phyloP scores from a whole-genome alignment of 2,888 invertebrate species.

The Brachyptera risi region DNA sequence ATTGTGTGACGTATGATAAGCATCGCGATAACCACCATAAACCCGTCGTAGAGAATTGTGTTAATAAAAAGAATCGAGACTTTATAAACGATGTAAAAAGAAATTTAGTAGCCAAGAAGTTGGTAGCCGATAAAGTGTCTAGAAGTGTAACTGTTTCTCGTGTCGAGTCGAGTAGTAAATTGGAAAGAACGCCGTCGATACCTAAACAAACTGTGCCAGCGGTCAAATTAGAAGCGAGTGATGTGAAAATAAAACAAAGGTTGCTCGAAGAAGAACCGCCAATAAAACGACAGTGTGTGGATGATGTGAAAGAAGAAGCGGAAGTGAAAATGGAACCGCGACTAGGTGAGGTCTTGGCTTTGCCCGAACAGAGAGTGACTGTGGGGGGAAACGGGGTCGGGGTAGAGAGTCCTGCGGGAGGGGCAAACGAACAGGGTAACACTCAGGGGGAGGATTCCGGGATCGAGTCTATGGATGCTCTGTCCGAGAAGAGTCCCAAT shows the following conservation, averaged over 20 bases:
- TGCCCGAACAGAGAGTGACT: background rate
- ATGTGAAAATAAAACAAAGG: conserved; percentile 57
- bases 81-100: background rate
- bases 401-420: conserved; percentile 34
- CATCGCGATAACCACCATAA: background rate
- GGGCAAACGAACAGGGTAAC: conserved; percentile 39
- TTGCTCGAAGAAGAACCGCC: conserved; percentile 43
- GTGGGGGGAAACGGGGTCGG: conserved; percentile 13
- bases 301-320: too few relatives aligned
- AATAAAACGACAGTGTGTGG: conserved; percentile 2
- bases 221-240: conserved; percentile 48
- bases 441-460: conserved; percentile 82
- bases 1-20: background rate
- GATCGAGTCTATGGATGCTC: conserved; percentile 88
- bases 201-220: too few relatives aligned
- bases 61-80: background rate
- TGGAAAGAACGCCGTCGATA: conserved; percentile 33
- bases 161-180: background rate
- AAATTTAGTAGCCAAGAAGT: background rate
- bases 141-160: background rate
- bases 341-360: conserved; percentile 45
- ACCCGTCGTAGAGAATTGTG: background rate
- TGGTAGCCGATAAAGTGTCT: background rate
- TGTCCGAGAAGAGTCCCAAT: conserved; percentile 89
- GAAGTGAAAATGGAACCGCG: conserved; percentile 58